Base-by-base conservation (phyloP, 2,888 invertebrate species). In the Pandemis corylana region DNA sequence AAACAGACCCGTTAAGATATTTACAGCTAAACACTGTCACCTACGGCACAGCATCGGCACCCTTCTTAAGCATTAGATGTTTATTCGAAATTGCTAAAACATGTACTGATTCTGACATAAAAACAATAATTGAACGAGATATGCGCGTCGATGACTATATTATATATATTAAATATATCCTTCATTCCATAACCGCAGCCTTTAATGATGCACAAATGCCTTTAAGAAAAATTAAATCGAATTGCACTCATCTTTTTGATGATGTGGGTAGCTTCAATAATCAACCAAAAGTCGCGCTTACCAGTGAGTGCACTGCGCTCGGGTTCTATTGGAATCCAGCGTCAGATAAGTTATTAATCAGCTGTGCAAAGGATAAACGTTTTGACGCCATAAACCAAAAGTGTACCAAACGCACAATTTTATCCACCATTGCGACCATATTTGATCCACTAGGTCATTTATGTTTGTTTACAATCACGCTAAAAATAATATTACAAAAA, bases 201-300 rank as follows among this genome's bases (percentile, higher is more conserved):
- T 42, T 7, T 12, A 68, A 20, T n/a, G 7, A 51, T 15, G 42
- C 42, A 15, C 42, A 63, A 63, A 63, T 63, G 63, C 41, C 41
- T 42, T 63, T 63, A 44, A 3, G 63, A 15, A 63, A 63, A 63
- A 63, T 63, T 41, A 63, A 63, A 44, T 63, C 63, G 7, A 63
- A 63, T 63, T 63, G 63, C 36, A 63, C 63, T 63, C 15, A 63
- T n/a, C 63, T 63, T 44, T 63, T 63, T 42, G 9, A 7, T 4
- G 9, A 41, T 5, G 42, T n/a, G 2, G 42, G n/a, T 5, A 63
- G 42, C 3, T 63, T 63, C 5, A n/a, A 63, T 15, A 10, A 15
- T 36, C 63, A 63, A 42, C 4, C 15, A 0, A 63, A 63, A 2
- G 42, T 63, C 4, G 42, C 41, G 7, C 12, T 63, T 9, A 63